Percentiles rank a stretch among this genome's conserved stretches.
Conservation (phyloP, 1,140 invertebrate species). For the Varroa destructor region DNA sequence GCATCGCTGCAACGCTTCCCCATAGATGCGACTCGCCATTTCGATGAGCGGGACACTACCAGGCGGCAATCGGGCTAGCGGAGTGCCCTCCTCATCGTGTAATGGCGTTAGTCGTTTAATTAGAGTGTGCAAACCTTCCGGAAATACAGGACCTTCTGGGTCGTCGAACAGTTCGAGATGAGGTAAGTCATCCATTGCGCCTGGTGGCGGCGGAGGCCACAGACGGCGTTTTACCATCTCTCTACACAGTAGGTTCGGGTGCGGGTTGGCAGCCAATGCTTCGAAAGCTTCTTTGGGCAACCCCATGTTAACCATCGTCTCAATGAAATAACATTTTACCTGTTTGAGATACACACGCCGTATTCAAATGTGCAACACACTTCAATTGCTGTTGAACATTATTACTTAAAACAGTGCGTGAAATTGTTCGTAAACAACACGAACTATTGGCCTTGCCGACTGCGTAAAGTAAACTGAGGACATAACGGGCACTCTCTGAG, state of each 20-base stretch:
- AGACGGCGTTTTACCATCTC: neutral
- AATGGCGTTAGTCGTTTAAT: constrained; percentile 2
- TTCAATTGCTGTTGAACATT: too few species aligned
- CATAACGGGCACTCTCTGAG: too few species aligned
- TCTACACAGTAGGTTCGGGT: constrained; percentile 5
- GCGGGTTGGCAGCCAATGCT: constrained; percentile 2
- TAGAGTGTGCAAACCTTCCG: neutral
- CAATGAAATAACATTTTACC: constrained; percentile 17
- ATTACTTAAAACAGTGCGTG: too few species aligned
- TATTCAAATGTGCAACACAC: too few species aligned
- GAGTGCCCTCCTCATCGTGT: constrained; percentile 6
- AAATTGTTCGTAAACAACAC: too few species aligned
- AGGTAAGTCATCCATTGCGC: constrained; percentile 1
- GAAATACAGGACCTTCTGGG: constrained; percentile 1
- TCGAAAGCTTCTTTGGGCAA: constrained; percentile 24
- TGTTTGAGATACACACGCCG: neutral
- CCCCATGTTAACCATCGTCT: constrained; percentile 3
- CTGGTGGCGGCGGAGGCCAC: neutral
- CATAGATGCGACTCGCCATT: constrained; percentile 14
- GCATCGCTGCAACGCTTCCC: neutral
- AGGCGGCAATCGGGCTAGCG: neutral
- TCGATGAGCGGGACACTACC: constrained; percentile 5
- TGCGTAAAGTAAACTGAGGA: too few species aligned
- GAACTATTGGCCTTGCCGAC: too few species aligned
- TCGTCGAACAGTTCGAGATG: constrained; percentile 9